A percentile compares a stretch with the other conserved stretches of the same genome.
Evolutionary conservation across 1,140 invertebrate species (phyloP).

Genomic region (Macrocentrus cingulum): DNA sequence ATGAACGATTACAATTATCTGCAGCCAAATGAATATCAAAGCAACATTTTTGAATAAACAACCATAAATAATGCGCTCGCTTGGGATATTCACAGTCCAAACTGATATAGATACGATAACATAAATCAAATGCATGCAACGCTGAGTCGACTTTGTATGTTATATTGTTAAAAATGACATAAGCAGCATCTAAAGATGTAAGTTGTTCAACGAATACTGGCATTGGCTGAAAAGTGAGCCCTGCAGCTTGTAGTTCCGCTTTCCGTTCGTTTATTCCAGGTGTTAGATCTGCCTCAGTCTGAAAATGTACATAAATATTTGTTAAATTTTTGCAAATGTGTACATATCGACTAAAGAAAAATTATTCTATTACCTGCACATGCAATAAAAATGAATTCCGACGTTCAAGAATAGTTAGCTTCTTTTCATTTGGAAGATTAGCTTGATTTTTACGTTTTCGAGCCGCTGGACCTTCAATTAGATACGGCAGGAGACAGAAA

Average conservation of each 20-base stretch:
- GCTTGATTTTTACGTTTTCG: neutral
- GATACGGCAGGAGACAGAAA: slow-evolving; percentile 5
- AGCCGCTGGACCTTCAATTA: slow-evolving; percentile 1
- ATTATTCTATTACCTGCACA: neutral
- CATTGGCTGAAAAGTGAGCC: slow-evolving; percentile 13
- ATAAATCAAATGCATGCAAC: slow-evolving; percentile 21
- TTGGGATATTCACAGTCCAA: too few species aligned
- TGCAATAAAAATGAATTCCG: slow-evolving; percentile 2
- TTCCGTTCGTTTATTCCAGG: neutral
- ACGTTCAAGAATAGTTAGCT: neutral
- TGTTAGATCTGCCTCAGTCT: slow-evolving; percentile 7
- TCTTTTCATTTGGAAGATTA: neutral
- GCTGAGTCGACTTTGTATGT: slow-evolving; percentile 12
- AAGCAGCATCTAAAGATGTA: slow-evolving; percentile 8
- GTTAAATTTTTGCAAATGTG: too few species aligned
- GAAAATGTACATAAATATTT: too few species aligned
- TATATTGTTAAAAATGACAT: slow-evolving; percentile 10
- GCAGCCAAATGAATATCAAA: neutral
- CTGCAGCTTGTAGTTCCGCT: neutral
- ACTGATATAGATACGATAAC: slow-evolving; percentile 6
- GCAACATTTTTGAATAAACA: neutral
- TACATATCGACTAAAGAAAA: too few species aligned
- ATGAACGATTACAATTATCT: neutral
- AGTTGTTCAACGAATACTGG: slow-evolving; percentile 20
- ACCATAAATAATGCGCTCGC: neutral